phyloP scores from a whole-genome alignment of 2,888 invertebrate species.

The Caenorhabditis sulstoni region DNA sequence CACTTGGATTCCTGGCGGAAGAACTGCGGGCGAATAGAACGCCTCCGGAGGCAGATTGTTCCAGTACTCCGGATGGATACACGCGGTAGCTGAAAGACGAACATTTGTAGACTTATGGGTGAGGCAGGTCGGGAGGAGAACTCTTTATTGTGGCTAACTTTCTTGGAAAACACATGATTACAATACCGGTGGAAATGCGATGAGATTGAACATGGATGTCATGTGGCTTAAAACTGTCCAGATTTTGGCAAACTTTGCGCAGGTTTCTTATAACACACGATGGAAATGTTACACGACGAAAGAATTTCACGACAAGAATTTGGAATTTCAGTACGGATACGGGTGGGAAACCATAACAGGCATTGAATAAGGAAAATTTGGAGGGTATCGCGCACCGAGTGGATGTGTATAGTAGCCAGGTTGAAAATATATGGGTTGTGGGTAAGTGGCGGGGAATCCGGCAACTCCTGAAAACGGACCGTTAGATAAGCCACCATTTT shows the following conservation, averaged over 20 bases:
- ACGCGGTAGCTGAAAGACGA: slow-evolving; percentile 9
- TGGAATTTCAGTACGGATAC: slow-evolving; percentile 11
- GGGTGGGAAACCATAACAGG: slow-evolving; percentile 19
- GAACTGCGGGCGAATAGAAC: slow-evolving; percentile 8
- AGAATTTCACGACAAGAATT: slow-evolving; percentile 23
- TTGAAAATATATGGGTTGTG: neutral
- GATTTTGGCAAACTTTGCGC: slow-evolving; percentile 27
- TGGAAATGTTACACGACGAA: slow-evolving; percentile 42
- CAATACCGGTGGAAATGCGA: slow-evolving; percentile 20
- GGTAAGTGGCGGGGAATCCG: neutral
- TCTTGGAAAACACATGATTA: slow-evolving; percentile 22
- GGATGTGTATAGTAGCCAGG: neutral
- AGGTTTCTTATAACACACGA: slow-evolving; percentile 39
- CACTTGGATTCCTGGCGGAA: neutral
- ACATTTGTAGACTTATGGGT: neutral
- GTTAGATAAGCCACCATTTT: neutral
- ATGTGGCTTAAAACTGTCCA: slow-evolving; percentile 37
- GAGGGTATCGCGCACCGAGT: slow-evolving; percentile 36
- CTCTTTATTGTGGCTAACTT: slow-evolving; percentile 35
- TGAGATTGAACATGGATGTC: slow-evolving; percentile 9
- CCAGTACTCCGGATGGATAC: neutral
- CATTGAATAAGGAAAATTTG: slow-evolving; percentile 13
- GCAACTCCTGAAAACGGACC: slow-evolving; percentile 2
- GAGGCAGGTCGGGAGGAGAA: slow-evolving; percentile 3
- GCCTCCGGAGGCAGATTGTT: neutral